A percentile compares a stretch with the other conserved stretches of the same genome.
Conservation (phyloP, 2,888 invertebrate genomes). For the Diarsia dahlii region DNA sequence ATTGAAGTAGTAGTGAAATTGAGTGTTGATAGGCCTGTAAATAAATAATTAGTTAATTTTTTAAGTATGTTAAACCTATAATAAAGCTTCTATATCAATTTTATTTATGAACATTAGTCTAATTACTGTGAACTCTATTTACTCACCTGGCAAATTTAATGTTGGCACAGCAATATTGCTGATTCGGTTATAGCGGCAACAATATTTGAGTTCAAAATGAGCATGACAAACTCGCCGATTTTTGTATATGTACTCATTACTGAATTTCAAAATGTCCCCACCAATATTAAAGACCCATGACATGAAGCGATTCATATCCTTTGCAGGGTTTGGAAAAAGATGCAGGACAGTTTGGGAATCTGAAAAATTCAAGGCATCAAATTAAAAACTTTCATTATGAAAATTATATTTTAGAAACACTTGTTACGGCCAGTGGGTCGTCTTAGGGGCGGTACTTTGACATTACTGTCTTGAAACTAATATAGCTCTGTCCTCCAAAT, state of each 20-base stretch:
- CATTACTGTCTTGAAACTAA: too few species aligned
- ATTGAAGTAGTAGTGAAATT: background rate
- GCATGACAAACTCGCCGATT: constrained; percentile 10
- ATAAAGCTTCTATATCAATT: too few species aligned
- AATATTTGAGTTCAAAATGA: constrained; percentile 14
- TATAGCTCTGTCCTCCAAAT: too few species aligned
- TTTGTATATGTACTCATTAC: constrained; percentile 7
- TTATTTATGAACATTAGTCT: constrained; percentile 5
- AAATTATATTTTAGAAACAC: too few species aligned
- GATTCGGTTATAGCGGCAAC: constrained; percentile 6
- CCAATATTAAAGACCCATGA: constrained; percentile 19
- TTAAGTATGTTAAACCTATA: background rate
- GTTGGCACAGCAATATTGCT: constrained; percentile 14
- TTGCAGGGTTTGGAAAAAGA: constrained; percentile 7
- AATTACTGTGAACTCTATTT: background rate
- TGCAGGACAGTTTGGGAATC: constrained; percentile 2
- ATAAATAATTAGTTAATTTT: too few species aligned
- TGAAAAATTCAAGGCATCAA: background rate
- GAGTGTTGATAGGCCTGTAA: too few species aligned
- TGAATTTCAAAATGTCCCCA: constrained; percentile 6
- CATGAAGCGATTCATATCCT: constrained; percentile 1
- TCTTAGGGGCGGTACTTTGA: too few species aligned
- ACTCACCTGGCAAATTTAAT: constrained; percentile 1
- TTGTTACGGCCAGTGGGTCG: too few species aligned
- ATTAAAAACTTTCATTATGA: background rate